These are phyloP conservation scores for Hesperophylax magnus DNA, from an alignment of 1,140 invertebrate species.

Conservation along the genomic window DNA sequence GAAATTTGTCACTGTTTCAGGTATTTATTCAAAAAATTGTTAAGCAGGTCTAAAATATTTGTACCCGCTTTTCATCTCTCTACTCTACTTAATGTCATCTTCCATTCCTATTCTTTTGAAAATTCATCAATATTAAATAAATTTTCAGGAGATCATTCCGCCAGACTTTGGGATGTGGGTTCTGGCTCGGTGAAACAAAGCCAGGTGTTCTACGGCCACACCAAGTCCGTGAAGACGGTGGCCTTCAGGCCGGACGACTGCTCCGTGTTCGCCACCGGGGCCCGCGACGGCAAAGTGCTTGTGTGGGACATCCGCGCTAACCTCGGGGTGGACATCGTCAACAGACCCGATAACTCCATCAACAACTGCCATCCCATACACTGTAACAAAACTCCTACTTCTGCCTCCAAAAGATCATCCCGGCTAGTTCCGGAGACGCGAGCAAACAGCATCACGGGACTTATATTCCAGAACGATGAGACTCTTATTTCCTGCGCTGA, in stretches of 20 bases:
- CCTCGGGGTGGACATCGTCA: conserved; percentile 64
- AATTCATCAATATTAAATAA: neutral
- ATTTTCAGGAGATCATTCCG: conserved; percentile 82
- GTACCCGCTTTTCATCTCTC: no score
- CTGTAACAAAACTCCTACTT: conserved; percentile 66
- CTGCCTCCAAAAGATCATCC: conserved; percentile 63
- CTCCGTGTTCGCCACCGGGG: conserved; percentile 87
- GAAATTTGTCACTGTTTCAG: conserved; percentile 85
- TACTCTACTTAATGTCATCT: neutral
- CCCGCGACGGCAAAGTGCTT: conserved; percentile 86
- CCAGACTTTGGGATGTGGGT: conserved; percentile 80
- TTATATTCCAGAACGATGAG: conserved; percentile 84
- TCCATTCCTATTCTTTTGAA: neutral
- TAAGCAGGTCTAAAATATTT: no score
- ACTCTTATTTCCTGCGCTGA: conserved; percentile 86
- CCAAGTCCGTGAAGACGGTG: conserved; percentile 84
- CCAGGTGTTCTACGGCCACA: conserved; percentile 80
- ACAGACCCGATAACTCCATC: conserved; percentile 76
- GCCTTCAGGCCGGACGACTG: conserved; percentile 77
- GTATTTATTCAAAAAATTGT: conserved; percentile 54
- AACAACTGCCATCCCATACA: conserved; percentile 73
- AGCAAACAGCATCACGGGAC: conserved; percentile 80
- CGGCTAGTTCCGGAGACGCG: conserved; percentile 59
- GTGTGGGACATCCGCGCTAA: conserved; percentile 84
- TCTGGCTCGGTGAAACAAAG: conserved; percentile 65